Percentiles rank a stretch among this genome's conserved stretches.
Conservation (phyloP, 2,113 vertebrate genomes). For the Ictidomys tridecemlineatus region DNA sequence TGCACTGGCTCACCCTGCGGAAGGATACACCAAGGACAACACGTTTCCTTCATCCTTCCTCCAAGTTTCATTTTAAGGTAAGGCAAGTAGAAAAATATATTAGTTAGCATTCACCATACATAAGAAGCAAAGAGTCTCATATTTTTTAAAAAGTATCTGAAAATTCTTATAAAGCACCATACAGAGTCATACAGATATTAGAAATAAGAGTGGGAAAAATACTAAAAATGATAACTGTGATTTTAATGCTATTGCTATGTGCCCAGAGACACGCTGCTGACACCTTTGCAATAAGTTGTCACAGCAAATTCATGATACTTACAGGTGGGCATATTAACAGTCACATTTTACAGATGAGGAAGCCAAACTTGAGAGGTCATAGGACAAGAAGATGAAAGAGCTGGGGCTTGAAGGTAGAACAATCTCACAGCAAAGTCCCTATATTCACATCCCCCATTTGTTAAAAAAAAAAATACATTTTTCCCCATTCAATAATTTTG, state of each 20-base stretch:
- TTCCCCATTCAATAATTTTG: not conserved
- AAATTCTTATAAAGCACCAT: not conserved
- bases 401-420: not conserved
- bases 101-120: not conserved
- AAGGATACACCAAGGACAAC: not conserved
- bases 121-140: not conserved
- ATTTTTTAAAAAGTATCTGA: not conserved
- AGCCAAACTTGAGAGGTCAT: not conserved
- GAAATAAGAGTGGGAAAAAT: not conserved
- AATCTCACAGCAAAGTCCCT: not conserved
- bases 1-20: not conserved
- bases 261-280: not conserved
- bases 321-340: no score
- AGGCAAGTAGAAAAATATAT: slow-evolving; percentile 23
- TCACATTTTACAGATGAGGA: not conserved
- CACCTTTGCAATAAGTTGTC: not conserved
- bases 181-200: not conserved
- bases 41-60: slow-evolving; percentile 21
- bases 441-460: not conserved
- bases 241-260: not conserved
- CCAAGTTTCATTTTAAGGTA: slow-evolving; percentile 15
- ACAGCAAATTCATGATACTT: not conserved
- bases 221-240: not conserved
- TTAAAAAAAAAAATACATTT: not conserved
- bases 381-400: accelerated